A percentile compares a stretch with the other conserved stretches of the same genome.
phyloP scores from a whole-genome alignment of 2,797 vertebrate genomes.

The Nyctalus aviator region DNA sequence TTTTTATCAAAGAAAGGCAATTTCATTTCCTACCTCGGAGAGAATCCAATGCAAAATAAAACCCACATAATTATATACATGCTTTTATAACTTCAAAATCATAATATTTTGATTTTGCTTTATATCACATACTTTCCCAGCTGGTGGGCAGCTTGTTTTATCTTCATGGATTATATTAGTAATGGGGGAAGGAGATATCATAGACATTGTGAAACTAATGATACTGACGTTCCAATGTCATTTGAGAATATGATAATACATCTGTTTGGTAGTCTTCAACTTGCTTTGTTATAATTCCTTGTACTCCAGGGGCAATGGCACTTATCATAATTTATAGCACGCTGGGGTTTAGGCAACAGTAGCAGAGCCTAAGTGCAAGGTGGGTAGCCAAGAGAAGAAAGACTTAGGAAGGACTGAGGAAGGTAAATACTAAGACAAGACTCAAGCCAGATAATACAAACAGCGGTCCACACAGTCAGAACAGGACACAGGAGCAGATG shows the following conservation, averaged over 20 bases:
- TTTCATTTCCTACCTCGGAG: constrained; percentile 65
- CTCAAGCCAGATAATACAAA: neutral
- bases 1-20: constrained; percentile 62
- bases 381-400: neutral
- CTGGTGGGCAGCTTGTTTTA: constrained; percentile 82
- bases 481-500: neutral
- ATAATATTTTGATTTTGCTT: constrained; percentile 83
- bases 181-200: constrained; percentile 46
- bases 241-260: constrained; percentile 52
- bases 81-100: constrained; percentile 78
- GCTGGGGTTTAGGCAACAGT: neutral
- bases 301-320: neutral
- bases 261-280: constrained; percentile 55
- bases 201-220: constrained; percentile 73
- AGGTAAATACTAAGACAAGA: neutral
- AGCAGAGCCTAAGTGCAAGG: neutral
- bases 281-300: constrained; percentile 40
- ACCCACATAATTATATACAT: constrained; percentile 73
- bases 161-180: constrained; percentile 75
- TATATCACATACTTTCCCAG: constrained; percentile 76
- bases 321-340: constrained; percentile 55
- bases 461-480: neutral
- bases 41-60: constrained; percentile 69
- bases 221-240: constrained; percentile 63
- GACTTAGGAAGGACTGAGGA: neutral